These are phyloP conservation scores for Myotis yumanensis DNA, from an alignment of 2,113 vertebrate species.

Conservation along the genomic window DNA sequence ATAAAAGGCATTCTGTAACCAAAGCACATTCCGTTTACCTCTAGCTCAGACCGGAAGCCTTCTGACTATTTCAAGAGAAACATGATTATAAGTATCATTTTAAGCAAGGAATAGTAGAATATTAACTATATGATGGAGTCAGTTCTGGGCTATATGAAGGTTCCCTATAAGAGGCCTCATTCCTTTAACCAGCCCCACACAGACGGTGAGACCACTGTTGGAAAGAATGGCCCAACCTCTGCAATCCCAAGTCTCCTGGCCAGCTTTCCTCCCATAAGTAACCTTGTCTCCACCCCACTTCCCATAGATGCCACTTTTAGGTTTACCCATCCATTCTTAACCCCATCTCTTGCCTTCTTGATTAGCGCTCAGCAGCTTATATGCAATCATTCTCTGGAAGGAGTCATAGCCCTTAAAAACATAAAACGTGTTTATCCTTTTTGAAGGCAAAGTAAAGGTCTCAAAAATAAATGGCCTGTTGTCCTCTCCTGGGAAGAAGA, in stretches of 20 bases:
- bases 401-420: neutral
- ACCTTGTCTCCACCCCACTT: neutral
- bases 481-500: neutral
- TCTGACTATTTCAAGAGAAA: neutral
- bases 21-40: neutral
- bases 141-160: neutral
- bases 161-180: neutral
- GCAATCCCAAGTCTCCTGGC: accelerated
- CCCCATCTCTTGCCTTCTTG: neutral
- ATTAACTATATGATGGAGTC: neutral
- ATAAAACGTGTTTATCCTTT: neutral
- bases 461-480: neutral
- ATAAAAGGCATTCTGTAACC: conserved; percentile 25
- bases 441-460: neutral
- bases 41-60: neutral
- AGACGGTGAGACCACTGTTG: neutral
- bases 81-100: neutral
- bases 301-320: neutral
- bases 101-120: neutral
- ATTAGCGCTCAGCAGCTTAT: neutral
- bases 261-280: neutral
- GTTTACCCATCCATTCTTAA: neutral
- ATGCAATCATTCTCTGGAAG: neutral
- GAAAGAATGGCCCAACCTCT: neutral
- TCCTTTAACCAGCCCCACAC: neutral